Conservation (phyloP, 2,113 vertebrate species). For the Gymnorhina tibicen region DNA sequence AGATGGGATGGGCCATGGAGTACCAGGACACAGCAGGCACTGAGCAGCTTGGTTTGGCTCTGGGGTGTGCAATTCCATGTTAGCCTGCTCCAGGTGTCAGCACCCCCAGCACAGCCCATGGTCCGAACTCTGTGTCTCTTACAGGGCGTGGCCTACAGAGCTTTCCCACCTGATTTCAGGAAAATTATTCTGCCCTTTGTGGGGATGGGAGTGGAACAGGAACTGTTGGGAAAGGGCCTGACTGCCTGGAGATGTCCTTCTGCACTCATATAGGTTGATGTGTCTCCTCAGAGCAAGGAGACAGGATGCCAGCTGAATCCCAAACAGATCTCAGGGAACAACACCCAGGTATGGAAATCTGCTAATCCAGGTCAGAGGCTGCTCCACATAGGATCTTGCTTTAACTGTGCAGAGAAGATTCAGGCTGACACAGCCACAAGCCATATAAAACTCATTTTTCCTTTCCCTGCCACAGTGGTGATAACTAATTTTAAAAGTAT, state of each 20-base stretch:
- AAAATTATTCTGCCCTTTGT: background rate
- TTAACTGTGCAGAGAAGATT: background rate
- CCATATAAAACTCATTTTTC: background rate
- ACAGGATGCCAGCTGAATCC: background rate
- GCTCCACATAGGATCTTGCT: background rate
- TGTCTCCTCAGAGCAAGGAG: background rate
- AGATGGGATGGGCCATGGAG: background rate
- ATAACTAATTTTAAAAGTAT: conserved; percentile 18
- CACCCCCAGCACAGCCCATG: rapidly evolving
- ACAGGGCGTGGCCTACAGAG: rapidly evolving
- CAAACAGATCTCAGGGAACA: background rate
- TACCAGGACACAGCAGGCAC: background rate
- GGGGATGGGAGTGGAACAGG: background rate
- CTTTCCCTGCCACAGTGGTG: background rate
- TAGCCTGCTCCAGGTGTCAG: background rate
- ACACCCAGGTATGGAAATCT: background rate
- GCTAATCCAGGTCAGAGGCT: background rate
- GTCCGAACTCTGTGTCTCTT: background rate
- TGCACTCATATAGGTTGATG: background rate
- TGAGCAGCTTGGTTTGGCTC: background rate
- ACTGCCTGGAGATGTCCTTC: background rate
- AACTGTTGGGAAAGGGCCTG: background rate
- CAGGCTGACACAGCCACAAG: background rate
- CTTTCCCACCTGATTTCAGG: background rate
- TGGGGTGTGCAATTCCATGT: background rate